These are phyloP conservation scores for Temnothorax longispinosus DNA, from an alignment of 1,140 invertebrate genomes.

Conservation along the genomic window DNA sequence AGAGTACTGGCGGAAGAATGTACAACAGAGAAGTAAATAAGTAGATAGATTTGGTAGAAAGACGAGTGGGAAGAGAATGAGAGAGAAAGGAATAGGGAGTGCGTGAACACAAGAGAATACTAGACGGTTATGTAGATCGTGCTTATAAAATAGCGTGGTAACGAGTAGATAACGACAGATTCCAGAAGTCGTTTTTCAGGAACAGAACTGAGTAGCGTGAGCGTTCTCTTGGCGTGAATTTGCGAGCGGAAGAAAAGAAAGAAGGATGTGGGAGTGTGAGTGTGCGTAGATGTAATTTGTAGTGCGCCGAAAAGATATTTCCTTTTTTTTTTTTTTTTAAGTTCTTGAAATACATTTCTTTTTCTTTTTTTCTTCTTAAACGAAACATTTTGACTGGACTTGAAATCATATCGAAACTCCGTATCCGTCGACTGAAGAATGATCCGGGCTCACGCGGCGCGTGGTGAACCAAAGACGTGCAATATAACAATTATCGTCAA, in stretches of 20 bases:
- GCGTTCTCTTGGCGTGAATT: constrained; percentile 24
- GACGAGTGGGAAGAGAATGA: constrained; percentile 13
- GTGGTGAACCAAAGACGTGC: constrained; percentile 20
- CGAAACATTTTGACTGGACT: constrained; percentile 33
- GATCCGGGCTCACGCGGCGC: constrained; percentile 15
- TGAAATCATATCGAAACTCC: constrained; percentile 54
- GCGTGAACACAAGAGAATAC: constrained; percentile 36
- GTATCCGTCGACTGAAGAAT: constrained; percentile 47
- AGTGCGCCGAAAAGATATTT: constrained; percentile 39
- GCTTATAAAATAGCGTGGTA: constrained; percentile 45
- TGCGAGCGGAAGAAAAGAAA: not conserved
- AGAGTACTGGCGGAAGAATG: constrained; percentile 48
- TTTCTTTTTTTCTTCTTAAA: constrained; percentile 59
- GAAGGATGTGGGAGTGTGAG: not conserved
- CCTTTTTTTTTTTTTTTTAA: constrained; percentile 20
- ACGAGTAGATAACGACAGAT: constrained; percentile 44
- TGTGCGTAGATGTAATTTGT: constrained; percentile 49
- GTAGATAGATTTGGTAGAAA: constrained; percentile 25
- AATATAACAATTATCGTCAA: constrained; percentile 12
- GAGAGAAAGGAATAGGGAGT: not conserved
- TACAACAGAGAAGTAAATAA: constrained; percentile 35
- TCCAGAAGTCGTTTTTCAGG: constrained; percentile 60
- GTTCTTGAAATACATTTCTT: constrained; percentile 59
- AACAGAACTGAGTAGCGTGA: constrained; percentile 74
- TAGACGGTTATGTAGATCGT: constrained; percentile 43